A percentile compares a stretch with the other conserved stretches of the same genome.
phyloP scores from a whole-genome alignment of 2,888 invertebrate species.

The Sphaerophoria taeniata region DNA sequence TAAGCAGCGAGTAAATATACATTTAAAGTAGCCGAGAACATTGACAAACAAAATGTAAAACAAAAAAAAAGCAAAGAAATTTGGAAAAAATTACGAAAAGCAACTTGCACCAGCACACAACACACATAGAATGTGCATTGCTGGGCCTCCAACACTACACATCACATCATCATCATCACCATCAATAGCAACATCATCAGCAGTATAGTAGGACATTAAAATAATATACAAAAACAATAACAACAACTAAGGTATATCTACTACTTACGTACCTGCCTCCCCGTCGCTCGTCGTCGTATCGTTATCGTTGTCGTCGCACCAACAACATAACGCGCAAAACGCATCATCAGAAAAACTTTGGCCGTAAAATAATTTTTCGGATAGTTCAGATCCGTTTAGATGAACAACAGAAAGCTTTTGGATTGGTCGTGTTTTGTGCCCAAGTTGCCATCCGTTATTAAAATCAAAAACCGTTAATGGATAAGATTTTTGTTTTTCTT shows the following conservation, averaged over 20 bases:
- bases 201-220: constrained; percentile 22
- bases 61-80: constrained; percentile 76
- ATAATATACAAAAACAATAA: not conserved
- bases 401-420: constrained; percentile 83
- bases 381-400: constrained; percentile 83
- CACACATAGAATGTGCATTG: constrained; percentile 75
- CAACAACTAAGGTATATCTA: not conserved
- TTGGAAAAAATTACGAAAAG: constrained; percentile 72
- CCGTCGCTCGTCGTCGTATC: not conserved
- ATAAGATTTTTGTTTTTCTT: not conserved
- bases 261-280: not conserved
- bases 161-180: constrained; percentile 61
- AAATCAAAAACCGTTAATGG: constrained; percentile 34
- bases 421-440: constrained; percentile 80
- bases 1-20: constrained; percentile 71
- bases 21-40: constrained; percentile 73
- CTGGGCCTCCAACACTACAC: constrained; percentile 68
- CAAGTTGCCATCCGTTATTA: constrained; percentile 66
- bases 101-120: constrained; percentile 75
- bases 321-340: constrained; percentile 1
- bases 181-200: constrained; percentile 61
- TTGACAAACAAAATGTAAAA: constrained; percentile 68
- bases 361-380: constrained; percentile 81
- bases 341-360: constrained; percentile 78
- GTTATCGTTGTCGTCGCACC: not conserved